Evolutionary conservation across 2,797 vertebrate species (phyloP), one percentile per base, ranked within the genome.

Genomic region (Sebastes vulpes): DNA sequence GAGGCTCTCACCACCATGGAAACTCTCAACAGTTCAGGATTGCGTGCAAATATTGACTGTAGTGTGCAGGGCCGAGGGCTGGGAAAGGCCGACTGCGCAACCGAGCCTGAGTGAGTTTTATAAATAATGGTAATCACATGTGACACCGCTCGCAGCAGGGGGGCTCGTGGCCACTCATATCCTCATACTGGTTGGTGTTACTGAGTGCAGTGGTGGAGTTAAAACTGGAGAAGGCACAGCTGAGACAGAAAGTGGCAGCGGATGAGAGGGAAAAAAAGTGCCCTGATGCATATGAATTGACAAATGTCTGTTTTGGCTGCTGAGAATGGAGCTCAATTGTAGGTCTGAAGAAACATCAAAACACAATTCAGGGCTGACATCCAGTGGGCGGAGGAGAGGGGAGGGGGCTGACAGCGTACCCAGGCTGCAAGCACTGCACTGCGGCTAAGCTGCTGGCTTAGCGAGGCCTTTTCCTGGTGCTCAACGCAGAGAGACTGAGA

Each of bases 41-140:
- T 96, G 97, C 94, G 93, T 98, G 97, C 97, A 98, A 97, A 97
- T 97, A 97, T 98, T 98, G 97, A 97, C 97, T 97, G 93, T 93
- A 96, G 94, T 91, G 95, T 91, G 88, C 91, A 94, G 91, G 88
- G 90, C 93, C 68, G 76, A 82, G 87, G 94, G 92, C 93, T 57
- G 72, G 86, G 89, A 87, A 91, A 90, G 92, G 95, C 92, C 93
- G 85, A 89, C 90, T 89, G 82, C 91, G 93, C 95, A 86, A 90
- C 94, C 84, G 94, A 96, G 95, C 94, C 88, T 73, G 94, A 96
- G 93, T 96, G 97, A 97, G 96, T 95, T 96, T 96, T 97, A 95
- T 95, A 96, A 97, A 97, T 96, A 97, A 96, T 95, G 95, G 92
- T 97, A 97, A 98, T 98, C 96, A 93, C 95, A 94, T 95, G 94